Base-by-base conservation (phyloP, 2,797 vertebrate genomes). In the Loris lydekkerianus region DNA sequence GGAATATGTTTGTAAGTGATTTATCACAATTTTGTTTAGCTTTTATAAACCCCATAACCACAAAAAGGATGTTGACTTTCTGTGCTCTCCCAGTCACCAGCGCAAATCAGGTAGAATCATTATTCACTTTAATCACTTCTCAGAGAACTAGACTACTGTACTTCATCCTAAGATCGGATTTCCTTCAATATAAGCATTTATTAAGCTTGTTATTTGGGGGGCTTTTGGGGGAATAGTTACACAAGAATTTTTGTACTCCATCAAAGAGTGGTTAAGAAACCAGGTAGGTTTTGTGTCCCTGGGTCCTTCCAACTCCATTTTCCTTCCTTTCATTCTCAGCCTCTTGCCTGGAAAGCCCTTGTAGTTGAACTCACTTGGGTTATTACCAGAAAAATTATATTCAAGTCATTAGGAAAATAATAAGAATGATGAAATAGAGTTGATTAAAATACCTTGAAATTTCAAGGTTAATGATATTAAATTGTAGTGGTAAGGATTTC, bases 321-420 rank as follows among this genome's bases (percentile, higher is more conserved):
- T 61, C 34, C 20, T 89, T 14, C 10, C 31, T 75, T 94, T 83
- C 8, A 0, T 37, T 56, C 67, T 91, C 15, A 53, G 60, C 27
- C 2, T 80, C 10, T 89, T 75, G 3, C 17, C 31, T 94, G 56
- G 10, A 95, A 87, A 95, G 1, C 1, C n/a, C n/a, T 91, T 88
- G 0, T 3, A 61, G 9, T n/a, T 86, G 25, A 86, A 76, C 27
- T 83, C 31, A 69, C 20, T 92, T 73, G 86, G 40, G 11, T 60
- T 95, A 93, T 70, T 72, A 81, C 10, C 91, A 93, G n/a, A 21
- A 94, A 73, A 96, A 90, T 81, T 58, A 94, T 81, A 65, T 85
- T 3, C 9, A 72, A 86, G n/a, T 89, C 46, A 91, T 81, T 93
- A 86, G 89, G 53, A 81, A 87, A 72, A 85, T 72, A 92, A 76